phyloP scores from a whole-genome alignment of 2,888 invertebrate species.

The Alloplasta piceator region DNA sequence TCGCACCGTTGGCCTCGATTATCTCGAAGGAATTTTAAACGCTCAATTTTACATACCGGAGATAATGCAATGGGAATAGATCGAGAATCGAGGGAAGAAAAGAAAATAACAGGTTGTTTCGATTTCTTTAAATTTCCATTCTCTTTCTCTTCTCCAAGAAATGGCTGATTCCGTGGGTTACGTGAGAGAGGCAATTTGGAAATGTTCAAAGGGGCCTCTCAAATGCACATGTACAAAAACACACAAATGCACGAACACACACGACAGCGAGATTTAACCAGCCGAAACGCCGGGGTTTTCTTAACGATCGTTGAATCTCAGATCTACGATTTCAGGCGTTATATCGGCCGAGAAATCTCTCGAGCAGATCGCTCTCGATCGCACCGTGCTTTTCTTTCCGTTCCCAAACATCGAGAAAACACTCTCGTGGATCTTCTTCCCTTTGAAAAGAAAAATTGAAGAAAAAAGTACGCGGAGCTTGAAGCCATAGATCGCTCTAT shows the following conservation, averaged over 20 bases:
- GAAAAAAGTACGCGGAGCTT: slow-evolving; percentile 8
- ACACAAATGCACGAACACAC: background rate
- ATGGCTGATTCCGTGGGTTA: background rate
- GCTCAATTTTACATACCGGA: slow-evolving; percentile 8
- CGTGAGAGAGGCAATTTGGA: slow-evolving; percentile 2
- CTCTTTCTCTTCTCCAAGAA: slow-evolving; percentile 5
- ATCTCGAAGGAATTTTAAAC: background rate
- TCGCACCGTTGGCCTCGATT: slow-evolving; percentile 5
- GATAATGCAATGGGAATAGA: background rate
- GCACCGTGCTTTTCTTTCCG: slow-evolving; percentile 38
- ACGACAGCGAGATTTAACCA: slow-evolving; percentile 49
- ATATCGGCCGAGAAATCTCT: slow-evolving; percentile 51
- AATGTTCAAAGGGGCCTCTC: background rate
- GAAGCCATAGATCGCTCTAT: slow-evolving; percentile 49
- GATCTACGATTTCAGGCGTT: slow-evolving; percentile 3
- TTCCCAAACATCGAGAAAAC: slow-evolving; percentile 28
- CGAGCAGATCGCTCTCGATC: slow-evolving; percentile 50
- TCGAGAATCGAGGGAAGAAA: slow-evolving; percentile 7
- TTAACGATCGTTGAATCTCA: slow-evolving; percentile 43
- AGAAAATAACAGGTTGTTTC: slow-evolving; percentile 8
- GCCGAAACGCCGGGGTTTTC: slow-evolving; percentile 45
- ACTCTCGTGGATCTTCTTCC: slow-evolving; percentile 23
- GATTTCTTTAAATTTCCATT: slow-evolving; percentile 16
- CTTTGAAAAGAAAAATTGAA: slow-evolving; percentile 15
- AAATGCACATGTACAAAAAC: too few species aligned